phyloP scores from a whole-genome alignment of 1,140 invertebrate genomes.

The Drosophila sturtevanti region DNA sequence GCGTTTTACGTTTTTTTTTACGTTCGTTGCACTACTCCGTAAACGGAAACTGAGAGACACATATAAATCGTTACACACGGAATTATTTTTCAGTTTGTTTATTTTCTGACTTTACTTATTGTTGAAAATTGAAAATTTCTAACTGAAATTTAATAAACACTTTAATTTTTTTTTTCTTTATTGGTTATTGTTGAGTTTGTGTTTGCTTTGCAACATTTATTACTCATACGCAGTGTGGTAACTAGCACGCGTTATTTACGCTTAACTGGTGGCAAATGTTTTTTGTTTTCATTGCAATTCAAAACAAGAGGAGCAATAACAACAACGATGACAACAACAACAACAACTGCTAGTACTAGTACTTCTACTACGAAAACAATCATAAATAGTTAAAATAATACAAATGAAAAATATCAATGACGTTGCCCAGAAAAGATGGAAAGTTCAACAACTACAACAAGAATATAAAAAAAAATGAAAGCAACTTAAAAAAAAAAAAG shows the following conservation, averaged over 20 bases:
- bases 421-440: neutral
- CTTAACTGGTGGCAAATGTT: slow-evolving; percentile 56
- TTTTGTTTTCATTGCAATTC: slow-evolving; percentile 49
- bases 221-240: slow-evolving; percentile 68
- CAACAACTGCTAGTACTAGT: too few relatives aligned
- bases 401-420: slow-evolving; percentile 23
- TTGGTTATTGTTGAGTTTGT: slow-evolving; percentile 34
- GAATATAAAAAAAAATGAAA: slow-evolving; percentile 13
- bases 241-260: slow-evolving; percentile 49
- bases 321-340: slow-evolving; percentile 30
- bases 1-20: slow-evolving; percentile 21
- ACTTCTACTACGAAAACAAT: slow-evolving; percentile 29
- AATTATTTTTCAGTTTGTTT: slow-evolving; percentile 41
- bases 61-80: slow-evolving; percentile 44
- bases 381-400: slow-evolving; percentile 35
- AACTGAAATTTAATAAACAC: slow-evolving; percentile 10
- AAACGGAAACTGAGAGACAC: slow-evolving; percentile 62
- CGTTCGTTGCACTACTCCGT: slow-evolving; percentile 30
- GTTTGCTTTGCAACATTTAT: slow-evolving; percentile 39
- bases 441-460: neutral
- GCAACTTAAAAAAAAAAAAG: slow-evolving; percentile 7
- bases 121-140: too few relatives aligned
- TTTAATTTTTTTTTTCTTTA: slow-evolving; percentile 11
- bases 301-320: slow-evolving; percentile 23
- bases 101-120: neutral